Percentiles rank a stretch among this genome's conserved stretches.
Conservation (phyloP, 2,113 vertebrate species). For the Mastomys coucha region DNA sequence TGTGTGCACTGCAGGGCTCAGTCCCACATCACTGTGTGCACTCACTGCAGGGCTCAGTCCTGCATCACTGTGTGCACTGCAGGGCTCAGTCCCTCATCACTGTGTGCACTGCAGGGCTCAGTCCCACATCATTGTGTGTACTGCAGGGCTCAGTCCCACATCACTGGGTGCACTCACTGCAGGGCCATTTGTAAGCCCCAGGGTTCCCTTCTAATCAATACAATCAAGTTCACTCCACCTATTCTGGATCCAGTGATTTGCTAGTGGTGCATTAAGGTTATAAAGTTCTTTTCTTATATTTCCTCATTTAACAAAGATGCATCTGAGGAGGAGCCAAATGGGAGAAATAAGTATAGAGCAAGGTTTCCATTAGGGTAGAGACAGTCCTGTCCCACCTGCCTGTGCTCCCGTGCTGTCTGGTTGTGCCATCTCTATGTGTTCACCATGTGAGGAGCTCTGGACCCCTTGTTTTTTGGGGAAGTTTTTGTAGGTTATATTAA, state of each 20-base stretch:
- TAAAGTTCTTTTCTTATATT: not conserved
- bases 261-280: not conserved
- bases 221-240: not conserved
- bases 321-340: not conserved
- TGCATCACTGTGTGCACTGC: too few species aligned
- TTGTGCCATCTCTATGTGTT: not conserved
- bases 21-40: too few species aligned
- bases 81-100: too few species aligned
- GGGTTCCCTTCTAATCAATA: not conserved
- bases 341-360: not conserved
- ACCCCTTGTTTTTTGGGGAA: not conserved
- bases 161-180: too few species aligned
- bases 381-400: not conserved
- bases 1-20: too few species aligned
- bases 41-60: too few species aligned
- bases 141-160: too few species aligned
- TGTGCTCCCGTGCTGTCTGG: not conserved
- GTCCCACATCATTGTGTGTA: not conserved
- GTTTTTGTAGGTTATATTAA: not conserved
- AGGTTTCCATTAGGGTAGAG: not conserved
- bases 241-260: not conserved
- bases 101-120: too few species aligned
- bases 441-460: not conserved
- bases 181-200: not conserved
- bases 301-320: not conserved